Percentiles rank a stretch among this genome's conserved stretches.
Conservation (phyloP, 2,888 invertebrate genomes). For the Halocaridina rubra region DNA sequence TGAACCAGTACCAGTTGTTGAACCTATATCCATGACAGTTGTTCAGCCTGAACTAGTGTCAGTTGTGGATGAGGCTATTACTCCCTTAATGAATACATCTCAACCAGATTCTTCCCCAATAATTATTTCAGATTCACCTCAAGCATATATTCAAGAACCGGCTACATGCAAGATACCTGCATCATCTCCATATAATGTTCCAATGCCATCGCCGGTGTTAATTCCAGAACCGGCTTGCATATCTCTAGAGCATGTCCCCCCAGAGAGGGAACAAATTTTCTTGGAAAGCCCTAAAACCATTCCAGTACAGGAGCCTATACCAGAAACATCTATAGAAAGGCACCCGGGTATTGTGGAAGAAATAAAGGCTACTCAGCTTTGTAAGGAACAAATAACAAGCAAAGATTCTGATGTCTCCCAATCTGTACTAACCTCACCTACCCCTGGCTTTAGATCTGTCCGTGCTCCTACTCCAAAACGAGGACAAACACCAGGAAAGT, state of each 20-base stretch:
- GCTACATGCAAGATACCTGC: background rate
- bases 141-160: background rate
- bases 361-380: no score
- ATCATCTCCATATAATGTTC: background rate
- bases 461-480: constrained; percentile 34
- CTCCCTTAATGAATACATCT: no score
- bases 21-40: background rate
- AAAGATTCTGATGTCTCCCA: no score
- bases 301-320: no score
- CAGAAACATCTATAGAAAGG: no score
- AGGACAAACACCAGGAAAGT: background rate
- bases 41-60: background rate
- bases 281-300: no score
- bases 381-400: no score
- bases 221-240: no score
- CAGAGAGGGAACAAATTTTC: no score
- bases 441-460: constrained; percentile 30
- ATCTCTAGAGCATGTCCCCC: no score
- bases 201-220: background rate
- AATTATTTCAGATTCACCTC: constrained; percentile 6
- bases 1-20: constrained; percentile 2
- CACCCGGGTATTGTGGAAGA: no score
- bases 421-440: background rate
- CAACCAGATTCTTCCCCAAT: background rate
- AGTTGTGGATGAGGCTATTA: background rate